These are phyloP conservation scores for Harpegnathos saltator DNA, from an alignment of 1,140 invertebrate species.

Conservation along the genomic window DNA sequence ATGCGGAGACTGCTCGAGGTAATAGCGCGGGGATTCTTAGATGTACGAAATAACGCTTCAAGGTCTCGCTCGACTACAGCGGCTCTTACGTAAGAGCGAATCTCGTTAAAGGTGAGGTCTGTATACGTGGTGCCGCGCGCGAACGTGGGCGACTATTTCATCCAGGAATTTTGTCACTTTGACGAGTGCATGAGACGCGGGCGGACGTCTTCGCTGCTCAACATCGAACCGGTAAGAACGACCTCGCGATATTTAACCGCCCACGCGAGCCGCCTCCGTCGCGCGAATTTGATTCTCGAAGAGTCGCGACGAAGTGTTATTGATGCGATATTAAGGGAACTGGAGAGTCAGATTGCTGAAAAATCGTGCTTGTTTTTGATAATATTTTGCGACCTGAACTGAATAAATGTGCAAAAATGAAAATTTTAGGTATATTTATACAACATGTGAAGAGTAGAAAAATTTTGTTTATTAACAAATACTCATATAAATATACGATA, in stretches of 20 bases:
- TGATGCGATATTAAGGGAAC: conserved; percentile 25
- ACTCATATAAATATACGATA: too few species aligned
- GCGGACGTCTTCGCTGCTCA: background rate
- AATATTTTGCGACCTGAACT: too few species aligned
- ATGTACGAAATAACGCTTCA: conserved; percentile 7
- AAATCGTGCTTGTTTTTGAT: too few species aligned
- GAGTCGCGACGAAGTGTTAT: conserved; percentile 21
- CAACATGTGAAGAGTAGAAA: too few species aligned
- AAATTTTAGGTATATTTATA: too few species aligned
- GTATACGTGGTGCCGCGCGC: background rate
- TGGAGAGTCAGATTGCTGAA: too few species aligned
- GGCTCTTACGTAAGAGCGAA: background rate
- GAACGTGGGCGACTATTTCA: background rate
- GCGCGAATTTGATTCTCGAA: conserved; percentile 38
- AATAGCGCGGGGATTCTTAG: background rate
- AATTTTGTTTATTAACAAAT: too few species aligned
- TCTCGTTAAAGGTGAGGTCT: background rate
- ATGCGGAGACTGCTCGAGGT: background rate
- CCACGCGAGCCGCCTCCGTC: background rate
- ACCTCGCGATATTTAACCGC: conserved; percentile 21
- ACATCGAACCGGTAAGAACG: background rate
- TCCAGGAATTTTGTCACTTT: background rate
- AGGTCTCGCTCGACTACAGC: background rate
- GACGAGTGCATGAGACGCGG: background rate
- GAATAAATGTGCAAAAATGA: too few species aligned